Conservation (phyloP, 2,113 vertebrate species). For the Azemiops feae region DNA sequence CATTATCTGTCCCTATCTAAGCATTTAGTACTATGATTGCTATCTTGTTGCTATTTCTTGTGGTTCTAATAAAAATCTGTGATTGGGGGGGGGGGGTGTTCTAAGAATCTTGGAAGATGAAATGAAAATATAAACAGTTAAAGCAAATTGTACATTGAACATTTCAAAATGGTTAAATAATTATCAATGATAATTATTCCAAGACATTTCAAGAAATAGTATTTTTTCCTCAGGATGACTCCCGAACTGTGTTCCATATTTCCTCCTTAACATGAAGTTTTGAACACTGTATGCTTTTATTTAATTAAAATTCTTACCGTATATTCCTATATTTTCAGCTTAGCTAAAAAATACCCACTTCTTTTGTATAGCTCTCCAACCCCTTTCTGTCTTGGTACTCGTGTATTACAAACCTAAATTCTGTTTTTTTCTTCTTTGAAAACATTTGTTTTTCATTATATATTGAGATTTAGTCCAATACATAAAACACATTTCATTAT, state of each 20-base stretch:
- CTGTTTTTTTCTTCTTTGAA: slow-evolving; percentile 1
- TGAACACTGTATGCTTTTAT: not conserved
- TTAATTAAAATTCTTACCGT: not conserved
- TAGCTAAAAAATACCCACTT: not conserved
- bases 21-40: not conserved
- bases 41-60: not conserved
- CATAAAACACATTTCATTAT: slow-evolving; percentile 28
- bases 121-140: not conserved
- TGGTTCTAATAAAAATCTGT: not conserved
- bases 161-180: not conserved
- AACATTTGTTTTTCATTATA: not conserved
- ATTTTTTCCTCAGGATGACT: not conserved
- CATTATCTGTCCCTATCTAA: not conserved
- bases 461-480: not conserved
- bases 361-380: not conserved
- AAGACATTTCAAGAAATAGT: not conserved
- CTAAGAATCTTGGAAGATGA: not conserved
- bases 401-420: slow-evolving; percentile 6
- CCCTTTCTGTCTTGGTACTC: slow-evolving; percentile 11
- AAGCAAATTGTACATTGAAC: not conserved
- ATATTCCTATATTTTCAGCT: not conserved
- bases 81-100: not conserved
- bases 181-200: not conserved
- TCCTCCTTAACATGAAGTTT: not conserved
- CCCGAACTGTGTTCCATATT: not conserved